Evolutionary conservation across 2,888 invertebrate genomes (phyloP), one percentile per base, ranked within the genome.

Genomic region (Brenthis hecate): DNA sequence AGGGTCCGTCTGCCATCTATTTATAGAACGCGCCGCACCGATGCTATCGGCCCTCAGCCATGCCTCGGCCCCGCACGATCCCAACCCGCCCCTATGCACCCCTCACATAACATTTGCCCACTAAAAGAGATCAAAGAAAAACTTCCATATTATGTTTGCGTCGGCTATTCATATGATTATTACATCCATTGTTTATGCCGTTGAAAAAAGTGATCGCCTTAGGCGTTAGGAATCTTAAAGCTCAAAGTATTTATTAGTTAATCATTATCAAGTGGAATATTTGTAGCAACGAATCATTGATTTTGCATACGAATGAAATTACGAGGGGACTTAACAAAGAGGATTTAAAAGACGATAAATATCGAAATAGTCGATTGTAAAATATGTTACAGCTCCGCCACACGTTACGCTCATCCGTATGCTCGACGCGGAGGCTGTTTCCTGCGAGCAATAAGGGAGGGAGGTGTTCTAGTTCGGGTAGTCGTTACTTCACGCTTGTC

Each of bases 61-160:
- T 81, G 80, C 84, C 85, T 80, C 82, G 81, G 84, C 83, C 84
- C 81, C 85, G 84, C 85, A 84, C 86, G 84, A 83, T 82, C 84
- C 83, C 82, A 85, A 81, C 88, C 88, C 89, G 89, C 89, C 88
- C 72, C 86, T 80, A 80, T 84, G 83, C 89, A 89, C 88, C 91
- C 90, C 84, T 85, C 86, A 84, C 87, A 86, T 86, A 89, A 86
- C 88, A 85, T 84, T 85, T 85, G 82, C 78, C 82, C 84, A 82
- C 83, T 86, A 88, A 91, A 89, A 91, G 88, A 88, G 88, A 88
- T 86, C 85, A 89, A 90, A 87, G 81, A 86, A 88, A 87, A 85
- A 80, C 77, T 80, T 71, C 76, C 77, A 80, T 84, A 86, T 89
- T 89, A 87, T 87, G 89, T 91, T 88, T 86, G 88, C 85, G 85